Evolutionary conservation across 1,140 invertebrate species (phyloP).

Genomic region (Thalassaphorura encarpata): DNA sequence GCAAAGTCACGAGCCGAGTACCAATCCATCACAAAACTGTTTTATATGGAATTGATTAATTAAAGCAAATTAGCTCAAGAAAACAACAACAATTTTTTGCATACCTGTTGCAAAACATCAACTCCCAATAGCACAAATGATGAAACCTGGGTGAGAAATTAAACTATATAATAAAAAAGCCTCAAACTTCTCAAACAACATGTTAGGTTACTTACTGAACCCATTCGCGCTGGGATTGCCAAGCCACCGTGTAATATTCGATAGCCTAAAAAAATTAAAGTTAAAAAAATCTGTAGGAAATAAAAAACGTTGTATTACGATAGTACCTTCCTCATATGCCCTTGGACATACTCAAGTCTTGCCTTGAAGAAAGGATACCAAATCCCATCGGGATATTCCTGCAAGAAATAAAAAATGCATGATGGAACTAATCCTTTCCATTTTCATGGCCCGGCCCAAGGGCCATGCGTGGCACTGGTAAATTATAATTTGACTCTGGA

Average conservation of each 20-base stretch:
- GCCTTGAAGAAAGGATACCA: constrained; percentile 89
- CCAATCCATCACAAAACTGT: constrained; percentile 58
- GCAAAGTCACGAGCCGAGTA: constrained; percentile 60
- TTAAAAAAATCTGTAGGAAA: neutral
- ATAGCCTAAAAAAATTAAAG: constrained; percentile 39
- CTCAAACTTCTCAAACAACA: neutral
- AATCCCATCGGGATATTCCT: constrained; percentile 69
- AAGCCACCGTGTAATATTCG: constrained; percentile 67
- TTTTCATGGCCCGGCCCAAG: no score
- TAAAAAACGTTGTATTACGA: constrained; percentile 41
- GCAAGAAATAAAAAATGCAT: constrained; percentile 15
- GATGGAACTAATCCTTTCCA: no score
- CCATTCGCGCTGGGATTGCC: constrained; percentile 76
- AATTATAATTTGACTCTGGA: no score
- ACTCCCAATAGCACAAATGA: constrained; percentile 90
- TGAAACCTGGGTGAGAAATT: constrained; percentile 52
- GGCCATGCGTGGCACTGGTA: no score
- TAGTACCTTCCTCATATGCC: constrained; percentile 64
- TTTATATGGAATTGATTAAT: constrained; percentile 41
- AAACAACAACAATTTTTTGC: constrained; percentile 26
- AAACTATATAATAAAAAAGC: neutral
- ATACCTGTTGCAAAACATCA: constrained; percentile 79
- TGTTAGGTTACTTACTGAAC: constrained; percentile 52
- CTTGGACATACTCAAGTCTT: constrained; percentile 67
- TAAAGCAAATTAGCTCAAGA: neutral